These are phyloP conservation scores for Dynastes hyllus DNA, from an alignment of 2,888 invertebrate species.

Conservation along the genomic window DNA sequence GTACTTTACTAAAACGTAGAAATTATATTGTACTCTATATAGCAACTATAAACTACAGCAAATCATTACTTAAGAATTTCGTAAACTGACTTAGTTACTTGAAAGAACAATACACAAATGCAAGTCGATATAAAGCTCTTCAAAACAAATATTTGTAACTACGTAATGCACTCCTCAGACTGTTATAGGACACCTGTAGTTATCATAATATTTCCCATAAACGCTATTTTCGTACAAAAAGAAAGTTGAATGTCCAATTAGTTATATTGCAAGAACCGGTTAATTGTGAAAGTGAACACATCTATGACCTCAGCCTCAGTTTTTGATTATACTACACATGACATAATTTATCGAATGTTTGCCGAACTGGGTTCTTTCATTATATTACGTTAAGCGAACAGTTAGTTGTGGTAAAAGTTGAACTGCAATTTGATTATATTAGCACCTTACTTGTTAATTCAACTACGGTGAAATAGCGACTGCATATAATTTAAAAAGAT, in stretches of 20 bases:
- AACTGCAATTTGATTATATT: background rate
- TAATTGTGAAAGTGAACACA: constrained; percentile 24
- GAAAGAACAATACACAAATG: no score
- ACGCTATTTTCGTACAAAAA: constrained; percentile 1
- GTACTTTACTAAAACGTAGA: no score
- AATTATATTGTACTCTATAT: no score
- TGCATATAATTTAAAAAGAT: background rate
- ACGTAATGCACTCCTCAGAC: no score
- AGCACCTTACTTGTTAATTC: background rate
- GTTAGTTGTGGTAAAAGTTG: background rate
- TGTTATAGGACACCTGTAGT: background rate
- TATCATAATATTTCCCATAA: background rate
- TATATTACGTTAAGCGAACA: background rate
- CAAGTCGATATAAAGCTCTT: no score
- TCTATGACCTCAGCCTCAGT: constrained; percentile 13
- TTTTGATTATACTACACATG: background rate
- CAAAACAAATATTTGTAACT: no score
- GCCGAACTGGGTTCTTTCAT: background rate
- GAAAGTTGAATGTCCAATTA: constrained; percentile 23
- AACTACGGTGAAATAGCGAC: background rate
- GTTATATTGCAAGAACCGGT: constrained; percentile 2
- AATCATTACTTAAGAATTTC: no score
- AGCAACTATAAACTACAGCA: no score
- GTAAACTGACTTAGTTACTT: no score
- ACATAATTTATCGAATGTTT: background rate